phyloP scores from a whole-genome alignment of 1,140 invertebrate species.

The Drosophila simulans region DNA sequence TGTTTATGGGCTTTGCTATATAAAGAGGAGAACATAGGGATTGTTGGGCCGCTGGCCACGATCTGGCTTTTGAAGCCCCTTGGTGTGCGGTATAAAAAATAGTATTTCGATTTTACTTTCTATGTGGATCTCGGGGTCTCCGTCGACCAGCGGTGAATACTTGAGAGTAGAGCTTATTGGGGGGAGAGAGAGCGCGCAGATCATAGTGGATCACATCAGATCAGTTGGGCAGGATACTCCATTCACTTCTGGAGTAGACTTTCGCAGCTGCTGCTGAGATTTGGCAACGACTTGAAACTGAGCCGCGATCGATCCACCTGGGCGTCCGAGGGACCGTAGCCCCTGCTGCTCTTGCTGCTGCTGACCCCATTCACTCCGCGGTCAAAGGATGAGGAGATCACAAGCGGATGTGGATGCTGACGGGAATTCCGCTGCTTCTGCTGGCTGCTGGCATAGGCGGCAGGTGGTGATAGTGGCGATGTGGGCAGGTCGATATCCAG shows the following conservation, averaged over 20 bases:
- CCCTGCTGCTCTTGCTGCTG: conserved; percentile 10
- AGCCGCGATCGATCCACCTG: conserved; percentile 72
- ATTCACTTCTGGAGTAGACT: conserved; percentile 86
- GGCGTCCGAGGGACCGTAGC: conserved; percentile 34
- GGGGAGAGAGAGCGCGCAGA: conserved; percentile 3
- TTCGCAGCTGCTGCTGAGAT: conserved; percentile 88
- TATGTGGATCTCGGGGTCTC: conserved; percentile 11
- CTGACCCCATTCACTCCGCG: conserved; percentile 52
- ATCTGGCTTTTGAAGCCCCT: conserved; percentile 40
- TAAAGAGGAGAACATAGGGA: conserved; percentile 20
- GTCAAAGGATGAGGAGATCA: conserved; percentile 71
- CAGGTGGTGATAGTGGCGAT: conserved; percentile 74
- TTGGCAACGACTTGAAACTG: conserved; percentile 87
- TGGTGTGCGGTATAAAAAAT: conserved; percentile 56
- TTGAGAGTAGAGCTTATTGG: conserved; percentile 36
- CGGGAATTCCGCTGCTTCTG: conserved; percentile 50
- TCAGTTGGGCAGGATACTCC: conserved; percentile 17
- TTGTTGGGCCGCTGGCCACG: conserved; percentile 23
- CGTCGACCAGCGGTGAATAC: conserved; percentile 56
- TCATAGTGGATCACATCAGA: conserved; percentile 24
- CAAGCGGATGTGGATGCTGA: conserved; percentile 24
- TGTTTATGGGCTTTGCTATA: conserved; percentile 70
- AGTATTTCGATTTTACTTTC: conserved; percentile 36
- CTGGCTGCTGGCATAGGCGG: conserved; percentile 62
- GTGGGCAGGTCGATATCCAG: conserved; percentile 76